Evolutionary conservation across 2,113 vertebrate genomes (phyloP).

Genomic region (Turdus rufiventris): DNA sequence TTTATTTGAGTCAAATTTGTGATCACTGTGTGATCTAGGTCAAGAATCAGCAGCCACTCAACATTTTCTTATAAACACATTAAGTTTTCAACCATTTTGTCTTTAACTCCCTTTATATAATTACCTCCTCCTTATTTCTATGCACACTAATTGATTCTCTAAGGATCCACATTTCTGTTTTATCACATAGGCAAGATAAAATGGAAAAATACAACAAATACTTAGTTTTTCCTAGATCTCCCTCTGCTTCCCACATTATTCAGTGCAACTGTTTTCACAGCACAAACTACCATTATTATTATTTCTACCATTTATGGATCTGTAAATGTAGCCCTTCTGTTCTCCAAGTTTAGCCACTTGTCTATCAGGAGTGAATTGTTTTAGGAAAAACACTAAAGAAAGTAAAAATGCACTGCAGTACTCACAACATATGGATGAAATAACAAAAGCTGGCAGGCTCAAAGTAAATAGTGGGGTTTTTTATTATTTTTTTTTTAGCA

Average conservation of each 20-base stretch:
- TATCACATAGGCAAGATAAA: slow-evolving; percentile 47
- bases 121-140: slow-evolving; percentile 62
- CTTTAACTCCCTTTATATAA: slow-evolving; percentile 40
- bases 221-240: neutral
- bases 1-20: slow-evolving; percentile 9
- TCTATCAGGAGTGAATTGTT: neutral
- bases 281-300: neutral
- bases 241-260: neutral
- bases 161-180: slow-evolving; percentile 50
- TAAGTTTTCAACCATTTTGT: slow-evolving; percentile 53
- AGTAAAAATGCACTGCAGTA: neutral
- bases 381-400: neutral
- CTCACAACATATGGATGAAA: slow-evolving; percentile 8
- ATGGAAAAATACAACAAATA: slow-evolving; percentile 36
- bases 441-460: neutral
- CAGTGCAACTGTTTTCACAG: neutral
- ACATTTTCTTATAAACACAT: slow-evolving; percentile 28
- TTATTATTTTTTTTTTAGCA: neutral
- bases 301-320: neutral
- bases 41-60: slow-evolving; percentile 29
- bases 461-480: neutral
- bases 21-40: slow-evolving; percentile 25
- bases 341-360: neutral
- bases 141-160: slow-evolving; percentile 69
- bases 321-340: neutral